Conservation (phyloP, 2,888 invertebrate genomes). For the Synergus japonicus region DNA sequence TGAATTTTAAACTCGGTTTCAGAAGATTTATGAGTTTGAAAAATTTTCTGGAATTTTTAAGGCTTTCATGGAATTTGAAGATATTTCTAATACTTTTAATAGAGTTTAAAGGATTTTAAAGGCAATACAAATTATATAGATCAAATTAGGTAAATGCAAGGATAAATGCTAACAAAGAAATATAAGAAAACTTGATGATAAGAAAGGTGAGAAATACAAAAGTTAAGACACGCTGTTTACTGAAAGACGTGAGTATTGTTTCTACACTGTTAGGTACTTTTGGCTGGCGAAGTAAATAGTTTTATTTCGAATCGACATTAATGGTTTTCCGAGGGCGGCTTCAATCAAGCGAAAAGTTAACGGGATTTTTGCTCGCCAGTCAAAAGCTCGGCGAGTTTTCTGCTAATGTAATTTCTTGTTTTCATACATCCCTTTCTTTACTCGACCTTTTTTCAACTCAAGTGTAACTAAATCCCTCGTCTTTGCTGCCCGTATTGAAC, state of each 20-base stretch:
- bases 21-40: no score
- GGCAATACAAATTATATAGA: no score
- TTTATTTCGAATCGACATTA: conserved; percentile 41
- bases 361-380: conserved; percentile 33
- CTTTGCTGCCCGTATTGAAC: conserved; percentile 45
- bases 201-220: conserved; percentile 13
- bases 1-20: no score
- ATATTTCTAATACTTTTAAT: no score
- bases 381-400: conserved; percentile 24
- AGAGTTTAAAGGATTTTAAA: no score
- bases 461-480: conserved; percentile 40
- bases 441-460: conserved; percentile 37
- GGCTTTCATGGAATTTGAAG: no score
- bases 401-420: conserved; percentile 41
- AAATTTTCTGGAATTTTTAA: no score
- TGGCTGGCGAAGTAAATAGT: conserved; percentile 35
- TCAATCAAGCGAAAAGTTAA: conserved; percentile 41
- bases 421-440: conserved; percentile 37
- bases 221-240: conserved; percentile 11
- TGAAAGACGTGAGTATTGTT: conserved; percentile 22
- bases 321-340: conserved; percentile 36
- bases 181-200: background rate
- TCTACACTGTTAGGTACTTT: conserved; percentile 23
- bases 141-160: no score
- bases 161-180: background rate